phyloP scores from a whole-genome alignment of 2,888 invertebrate species.

The Steinernema scapterisci region DNA sequence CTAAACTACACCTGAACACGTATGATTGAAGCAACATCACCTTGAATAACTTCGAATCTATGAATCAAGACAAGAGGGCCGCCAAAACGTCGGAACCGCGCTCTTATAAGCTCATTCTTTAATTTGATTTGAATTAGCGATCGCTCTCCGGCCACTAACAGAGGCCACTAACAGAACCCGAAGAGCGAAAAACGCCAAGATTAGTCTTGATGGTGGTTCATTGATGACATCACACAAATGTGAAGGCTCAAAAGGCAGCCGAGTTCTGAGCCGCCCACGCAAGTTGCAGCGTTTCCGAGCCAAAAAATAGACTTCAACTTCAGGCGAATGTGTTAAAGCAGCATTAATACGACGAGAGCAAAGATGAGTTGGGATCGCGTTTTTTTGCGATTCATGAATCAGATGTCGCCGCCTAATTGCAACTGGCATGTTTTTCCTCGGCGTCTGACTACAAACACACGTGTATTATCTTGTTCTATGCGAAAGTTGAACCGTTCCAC shows the following conservation, averaged over 20 bases:
- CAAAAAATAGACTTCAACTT: no score
- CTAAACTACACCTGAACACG: neutral
- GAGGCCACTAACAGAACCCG: neutral
- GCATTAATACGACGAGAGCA: neutral
- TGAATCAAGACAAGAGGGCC: neutral
- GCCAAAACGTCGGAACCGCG: neutral
- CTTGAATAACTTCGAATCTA: no score
- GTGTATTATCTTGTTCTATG: neutral
- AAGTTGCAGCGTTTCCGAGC: no score
- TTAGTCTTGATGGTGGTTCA: neutral
- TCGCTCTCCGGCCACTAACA: neutral
- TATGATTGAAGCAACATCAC: neutral
- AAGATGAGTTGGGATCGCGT: neutral
- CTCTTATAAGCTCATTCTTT: neutral
- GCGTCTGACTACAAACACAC: no score
- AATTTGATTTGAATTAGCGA: neutral
- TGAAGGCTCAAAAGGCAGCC: no score
- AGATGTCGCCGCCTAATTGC: neutral
- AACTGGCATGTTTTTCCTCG: slow-evolving; percentile 15
- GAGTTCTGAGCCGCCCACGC: no score
- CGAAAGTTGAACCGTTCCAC: neutral
- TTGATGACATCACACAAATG: no score
- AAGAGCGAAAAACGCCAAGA: slow-evolving; percentile 10
- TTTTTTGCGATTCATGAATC: slow-evolving; percentile 10
- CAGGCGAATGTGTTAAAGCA: no score